These are phyloP conservation scores for Hydractinia echinata DNA, from an alignment of 30 jellyfish, hydroid and myxozoan species.

Conservation along the genomic window DNA sequence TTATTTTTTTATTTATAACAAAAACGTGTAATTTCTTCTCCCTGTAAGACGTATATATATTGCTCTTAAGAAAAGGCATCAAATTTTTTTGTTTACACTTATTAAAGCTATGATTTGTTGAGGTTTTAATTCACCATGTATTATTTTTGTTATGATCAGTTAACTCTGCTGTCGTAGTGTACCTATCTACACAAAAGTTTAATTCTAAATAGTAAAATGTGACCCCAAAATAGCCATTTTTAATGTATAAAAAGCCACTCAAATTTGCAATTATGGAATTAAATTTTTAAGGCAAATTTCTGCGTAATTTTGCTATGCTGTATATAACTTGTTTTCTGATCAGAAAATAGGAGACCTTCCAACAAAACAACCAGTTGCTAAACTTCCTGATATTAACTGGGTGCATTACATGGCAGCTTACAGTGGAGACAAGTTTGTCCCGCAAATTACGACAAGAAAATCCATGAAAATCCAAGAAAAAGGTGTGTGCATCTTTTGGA, in stretches of 20 bases:
- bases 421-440: conserved; percentile 19
- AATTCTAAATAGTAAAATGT: too few relatives aligned
- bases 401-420: conserved; percentile 64
- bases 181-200: too few relatives aligned
- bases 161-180: too few relatives aligned
- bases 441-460: conserved; percentile 34
- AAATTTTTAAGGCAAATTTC: neutral
- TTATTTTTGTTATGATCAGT: too few relatives aligned
- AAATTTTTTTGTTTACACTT: too few relatives aligned
- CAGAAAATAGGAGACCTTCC: conserved; percentile 66
- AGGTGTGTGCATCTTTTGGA: neutral
- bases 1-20: too few relatives aligned
- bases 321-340: neutral
- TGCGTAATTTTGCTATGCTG: neutral
- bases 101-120: too few relatives aligned
- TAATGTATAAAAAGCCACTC: neutral
- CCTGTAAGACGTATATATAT: too few relatives aligned
- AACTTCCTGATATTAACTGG: conserved; percentile 68
- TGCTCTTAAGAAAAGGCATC: too few relatives aligned
- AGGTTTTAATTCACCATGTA: too few relatives aligned
- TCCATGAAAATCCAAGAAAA: neutral
- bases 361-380: conserved; percentile 49
- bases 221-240: too few relatives aligned
- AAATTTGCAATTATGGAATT: neutral
- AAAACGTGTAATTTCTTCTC: too few relatives aligned